phyloP scores from a whole-genome alignment of 2,888 invertebrate genomes.

The Ophion ellenae region DNA sequence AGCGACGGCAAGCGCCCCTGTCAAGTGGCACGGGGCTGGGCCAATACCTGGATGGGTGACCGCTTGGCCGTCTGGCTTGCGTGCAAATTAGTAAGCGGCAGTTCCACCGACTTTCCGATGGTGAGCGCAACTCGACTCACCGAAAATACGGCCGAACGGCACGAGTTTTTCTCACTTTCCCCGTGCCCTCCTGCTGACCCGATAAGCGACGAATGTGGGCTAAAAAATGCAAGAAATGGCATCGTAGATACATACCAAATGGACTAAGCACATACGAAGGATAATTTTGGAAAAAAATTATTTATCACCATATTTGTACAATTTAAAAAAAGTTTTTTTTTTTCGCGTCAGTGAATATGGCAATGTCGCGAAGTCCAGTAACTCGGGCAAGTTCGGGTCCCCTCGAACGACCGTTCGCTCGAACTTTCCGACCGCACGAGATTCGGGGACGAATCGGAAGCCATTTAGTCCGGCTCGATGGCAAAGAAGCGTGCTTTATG shows the following conservation, averaged over 20 bases:
- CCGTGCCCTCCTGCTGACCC: neutral
- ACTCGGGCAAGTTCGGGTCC: neutral
- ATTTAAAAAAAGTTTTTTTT: neutral
- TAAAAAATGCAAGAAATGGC: too few species aligned
- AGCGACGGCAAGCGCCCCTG: neutral
- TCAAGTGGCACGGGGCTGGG: neutral
- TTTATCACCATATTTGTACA: too few species aligned
- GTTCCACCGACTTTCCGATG: neutral
- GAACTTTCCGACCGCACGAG: neutral
- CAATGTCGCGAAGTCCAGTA: neutral
- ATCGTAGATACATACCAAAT: too few species aligned
- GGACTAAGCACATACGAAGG: too few species aligned
- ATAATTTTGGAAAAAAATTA: too few species aligned
- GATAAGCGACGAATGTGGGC: neutral
- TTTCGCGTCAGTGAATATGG: neutral
- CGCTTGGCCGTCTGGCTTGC: neutral
- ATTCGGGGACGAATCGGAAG: constrained; percentile 3
- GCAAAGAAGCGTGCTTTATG: constrained; percentile 68
- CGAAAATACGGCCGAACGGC: neutral
- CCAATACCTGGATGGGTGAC: neutral
- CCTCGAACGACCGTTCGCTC: neutral
- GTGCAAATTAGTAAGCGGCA: neutral
- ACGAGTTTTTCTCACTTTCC: neutral
- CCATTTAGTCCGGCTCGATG: neutral
- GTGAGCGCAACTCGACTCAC: neutral